A percentile compares a stretch with the other conserved stretches of the same genome.
Conservation (phyloP, 92 coral and sea anemone species). For the Heliopora coerulea region DNA sequence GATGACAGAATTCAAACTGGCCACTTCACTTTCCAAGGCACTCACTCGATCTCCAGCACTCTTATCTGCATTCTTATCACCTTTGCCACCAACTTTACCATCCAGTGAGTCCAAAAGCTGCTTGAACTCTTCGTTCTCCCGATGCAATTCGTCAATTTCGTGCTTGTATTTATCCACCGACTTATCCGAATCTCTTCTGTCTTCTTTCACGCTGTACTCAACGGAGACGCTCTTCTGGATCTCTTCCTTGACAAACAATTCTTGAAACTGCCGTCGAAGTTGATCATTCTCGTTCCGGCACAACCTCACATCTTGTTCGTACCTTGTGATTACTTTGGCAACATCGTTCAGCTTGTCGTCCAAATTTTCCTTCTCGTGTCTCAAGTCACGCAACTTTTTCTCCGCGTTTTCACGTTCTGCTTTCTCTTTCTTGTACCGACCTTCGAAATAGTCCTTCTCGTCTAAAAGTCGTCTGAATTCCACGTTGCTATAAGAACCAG, state of each 20-base stretch:
- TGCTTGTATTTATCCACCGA: conserved; percentile 29
- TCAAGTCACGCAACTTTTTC: conserved; percentile 29
- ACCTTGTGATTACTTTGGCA: conserved; percentile 31
- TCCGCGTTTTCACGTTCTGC: conserved; percentile 31
- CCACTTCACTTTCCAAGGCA: conserved; percentile 17
- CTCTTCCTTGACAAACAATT: neutral
- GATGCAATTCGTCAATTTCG: conserved; percentile 35
- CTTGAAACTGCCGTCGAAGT: conserved; percentile 17
- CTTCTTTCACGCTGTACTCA: neutral
- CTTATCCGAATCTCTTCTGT: neutral
- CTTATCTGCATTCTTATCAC: conserved; percentile 9
- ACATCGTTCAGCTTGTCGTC: conserved; percentile 36
- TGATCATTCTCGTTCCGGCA: conserved; percentile 26
- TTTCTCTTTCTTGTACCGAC: conserved; percentile 36
- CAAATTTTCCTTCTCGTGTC: conserved; percentile 20
- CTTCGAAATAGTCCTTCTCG: conserved; percentile 39
- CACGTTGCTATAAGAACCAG: neutral
- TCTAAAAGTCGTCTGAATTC: conserved; percentile 18
- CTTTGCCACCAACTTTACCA: conserved; percentile 25
- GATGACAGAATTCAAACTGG: conserved; percentile 3
- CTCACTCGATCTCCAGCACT: neutral
- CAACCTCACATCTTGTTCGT: conserved; percentile 30
- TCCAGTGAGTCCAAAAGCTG: conserved; percentile 35
- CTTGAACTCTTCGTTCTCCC: conserved; percentile 36
- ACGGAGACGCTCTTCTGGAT: conserved; percentile 25